Evolutionary conservation across 2,888 invertebrate species (phyloP).

Genomic region (Drosophila meridionalis): DNA sequence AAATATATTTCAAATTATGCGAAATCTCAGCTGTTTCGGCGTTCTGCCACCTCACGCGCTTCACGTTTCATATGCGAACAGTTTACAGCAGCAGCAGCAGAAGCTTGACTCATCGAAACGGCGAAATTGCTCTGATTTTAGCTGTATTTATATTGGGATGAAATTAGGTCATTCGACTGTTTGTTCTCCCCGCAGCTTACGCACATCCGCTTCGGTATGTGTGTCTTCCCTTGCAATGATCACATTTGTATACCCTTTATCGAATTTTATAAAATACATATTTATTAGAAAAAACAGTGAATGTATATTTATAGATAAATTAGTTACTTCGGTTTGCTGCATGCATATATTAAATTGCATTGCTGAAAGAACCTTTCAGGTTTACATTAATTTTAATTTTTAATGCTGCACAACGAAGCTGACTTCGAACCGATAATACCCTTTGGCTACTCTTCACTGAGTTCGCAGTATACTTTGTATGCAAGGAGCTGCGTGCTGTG

Average conservation of each 20-base stretch:
- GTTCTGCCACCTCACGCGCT: constrained; percentile 1
- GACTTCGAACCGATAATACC: constrained; percentile 7
- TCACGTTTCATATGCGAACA: background rate
- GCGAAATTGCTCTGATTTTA: constrained; percentile 62
- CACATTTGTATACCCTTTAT: constrained; percentile 22
- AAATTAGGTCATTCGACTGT: constrained; percentile 65
- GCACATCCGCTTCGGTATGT: background rate
- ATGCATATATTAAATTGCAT: background rate
- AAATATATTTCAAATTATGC: background rate
- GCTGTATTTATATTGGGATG: constrained; percentile 25
- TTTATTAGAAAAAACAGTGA: background rate
- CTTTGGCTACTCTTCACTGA: background rate
- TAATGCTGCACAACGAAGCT: constrained; percentile 1
- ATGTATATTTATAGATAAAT: background rate
- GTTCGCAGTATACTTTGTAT: constrained; percentile 63
- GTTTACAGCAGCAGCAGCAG: constrained; percentile 7
- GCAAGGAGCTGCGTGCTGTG: constrained; percentile 65
- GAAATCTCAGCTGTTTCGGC: constrained; percentile 23
- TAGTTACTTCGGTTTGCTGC: rapidly evolving
- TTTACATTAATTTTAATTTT: background rate
- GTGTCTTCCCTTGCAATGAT: background rate
- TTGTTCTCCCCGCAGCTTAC: constrained; percentile 29
- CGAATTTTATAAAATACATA: background rate
- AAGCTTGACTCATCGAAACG: constrained; percentile 23
- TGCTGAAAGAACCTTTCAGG: background rate